These are phyloP conservation scores for Phytoseiulus persimilis DNA, from an alignment of 2,888 invertebrate genomes.

Conservation along the genomic window DNA sequence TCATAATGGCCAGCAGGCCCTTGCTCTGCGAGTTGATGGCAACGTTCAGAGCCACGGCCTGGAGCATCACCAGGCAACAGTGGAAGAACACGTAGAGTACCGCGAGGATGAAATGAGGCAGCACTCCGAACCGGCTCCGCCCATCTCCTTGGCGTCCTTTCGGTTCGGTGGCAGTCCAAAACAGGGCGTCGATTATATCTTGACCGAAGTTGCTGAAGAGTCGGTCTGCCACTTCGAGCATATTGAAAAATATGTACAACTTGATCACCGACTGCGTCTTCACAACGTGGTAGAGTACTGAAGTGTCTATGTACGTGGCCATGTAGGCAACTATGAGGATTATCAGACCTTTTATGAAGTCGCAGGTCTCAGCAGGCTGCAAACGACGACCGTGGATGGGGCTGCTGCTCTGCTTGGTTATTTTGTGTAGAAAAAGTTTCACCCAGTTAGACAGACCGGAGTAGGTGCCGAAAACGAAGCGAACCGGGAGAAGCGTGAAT, in stretches of 20 bases:
- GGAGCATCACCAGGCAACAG: constrained; percentile 76
- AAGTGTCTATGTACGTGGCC: constrained; percentile 88
- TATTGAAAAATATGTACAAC: constrained; percentile 97
- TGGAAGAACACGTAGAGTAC: constrained; percentile 83
- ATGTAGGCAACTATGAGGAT: constrained; percentile 70
- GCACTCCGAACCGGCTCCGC: constrained; percentile 71
- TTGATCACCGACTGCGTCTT: constrained; percentile 94
- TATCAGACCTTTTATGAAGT: constrained; percentile 83
- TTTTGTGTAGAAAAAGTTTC: neutral
- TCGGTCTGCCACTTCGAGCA: constrained; percentile 92
- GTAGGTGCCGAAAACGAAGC: constrained; percentile 68
- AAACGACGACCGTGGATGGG: constrained; percentile 54
- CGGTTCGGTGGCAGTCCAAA: constrained; percentile 97
- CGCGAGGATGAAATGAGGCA: constrained; percentile 84
- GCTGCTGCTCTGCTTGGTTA: neutral
- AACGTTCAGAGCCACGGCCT: constrained; percentile 96
- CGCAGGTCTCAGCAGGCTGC: constrained; percentile 86
- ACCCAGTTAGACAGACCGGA: neutral
- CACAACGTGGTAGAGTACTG: constrained; percentile 87
- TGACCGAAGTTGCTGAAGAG: constrained; percentile 93
- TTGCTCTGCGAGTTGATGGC: constrained; percentile 99
- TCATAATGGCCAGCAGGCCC: constrained; percentile 94
- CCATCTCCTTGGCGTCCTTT: constrained; percentile 59
- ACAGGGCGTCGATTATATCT: constrained; percentile 92
- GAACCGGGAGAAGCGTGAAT: constrained; percentile 88